These are phyloP conservation scores for Anguilla megastoma DNA, from an alignment of 2,797 vertebrate genomes.

Conservation along the genomic window DNA sequence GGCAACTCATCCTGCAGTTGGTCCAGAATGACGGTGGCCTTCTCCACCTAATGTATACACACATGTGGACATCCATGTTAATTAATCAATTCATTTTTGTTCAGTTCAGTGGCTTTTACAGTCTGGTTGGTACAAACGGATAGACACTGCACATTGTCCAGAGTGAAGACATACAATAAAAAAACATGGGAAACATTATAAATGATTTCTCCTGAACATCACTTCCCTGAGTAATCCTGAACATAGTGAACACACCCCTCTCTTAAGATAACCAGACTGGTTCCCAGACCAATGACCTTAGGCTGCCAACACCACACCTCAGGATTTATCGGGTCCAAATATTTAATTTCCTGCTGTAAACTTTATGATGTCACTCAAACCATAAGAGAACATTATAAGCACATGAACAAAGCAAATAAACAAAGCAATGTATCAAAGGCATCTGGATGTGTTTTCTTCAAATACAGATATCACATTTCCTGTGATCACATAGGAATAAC, in stretches of 20 bases:
- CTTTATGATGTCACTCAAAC: background rate
- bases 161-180: background rate
- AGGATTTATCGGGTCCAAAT: background rate
- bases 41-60: slow-evolving; percentile 75
- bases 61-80: slow-evolving; percentile 25
- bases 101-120: background rate
- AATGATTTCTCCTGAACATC: background rate
- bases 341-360: background rate
- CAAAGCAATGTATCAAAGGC: background rate
- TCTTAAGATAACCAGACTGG: background rate
- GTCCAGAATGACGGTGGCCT: slow-evolving; percentile 77
- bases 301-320: background rate
- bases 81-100: background rate
- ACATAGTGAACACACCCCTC: background rate
- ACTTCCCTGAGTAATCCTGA: background rate
- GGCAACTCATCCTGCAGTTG: slow-evolving; percentile 84
- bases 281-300: background rate
- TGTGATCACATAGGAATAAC: background rate
- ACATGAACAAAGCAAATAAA: background rate
- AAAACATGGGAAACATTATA: background rate
- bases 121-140: background rate
- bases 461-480: background rate
- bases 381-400: background rate
- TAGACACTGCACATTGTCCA: background rate
- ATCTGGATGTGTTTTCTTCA: background rate